Conservation (phyloP, 1,140 invertebrate species). For the Drosophila ficusphila region DNA sequence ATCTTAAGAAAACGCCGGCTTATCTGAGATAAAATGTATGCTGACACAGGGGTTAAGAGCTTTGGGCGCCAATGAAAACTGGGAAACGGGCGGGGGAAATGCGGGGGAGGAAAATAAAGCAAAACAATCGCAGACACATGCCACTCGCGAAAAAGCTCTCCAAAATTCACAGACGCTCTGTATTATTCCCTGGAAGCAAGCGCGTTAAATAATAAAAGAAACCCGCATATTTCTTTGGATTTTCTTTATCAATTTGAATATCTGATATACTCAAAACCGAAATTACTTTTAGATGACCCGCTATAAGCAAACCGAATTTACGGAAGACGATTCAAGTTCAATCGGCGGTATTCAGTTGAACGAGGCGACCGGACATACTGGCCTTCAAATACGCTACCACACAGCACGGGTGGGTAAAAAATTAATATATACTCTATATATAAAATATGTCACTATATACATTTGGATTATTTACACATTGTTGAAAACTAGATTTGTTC, state of each 20-base stretch:
- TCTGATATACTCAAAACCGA: too few species aligned
- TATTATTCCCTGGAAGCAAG: too few species aligned
- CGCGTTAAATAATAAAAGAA: slow-evolving; percentile 1
- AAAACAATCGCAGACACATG: slow-evolving; percentile 3
- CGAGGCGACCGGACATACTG: slow-evolving; percentile 89
- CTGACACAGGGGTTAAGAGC: slow-evolving; percentile 24
- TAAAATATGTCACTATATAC: too few species aligned
- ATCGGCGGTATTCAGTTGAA: slow-evolving; percentile 92
- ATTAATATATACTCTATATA: too few species aligned
- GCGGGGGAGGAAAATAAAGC: slow-evolving; percentile 17
- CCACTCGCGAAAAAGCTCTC: background rate
- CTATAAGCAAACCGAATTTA: slow-evolving; percentile 93
- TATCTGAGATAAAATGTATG: background rate
- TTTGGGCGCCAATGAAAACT: background rate
- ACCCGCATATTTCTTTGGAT: background rate
- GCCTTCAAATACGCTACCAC: slow-evolving; percentile 92
- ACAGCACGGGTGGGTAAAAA: slow-evolving; percentile 87
- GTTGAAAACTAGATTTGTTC: too few species aligned
- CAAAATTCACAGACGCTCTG: too few species aligned
- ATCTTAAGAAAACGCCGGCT: background rate
- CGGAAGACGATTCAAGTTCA: slow-evolving; percentile 92
- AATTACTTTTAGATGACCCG: slow-evolving; percentile 90
- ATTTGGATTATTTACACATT: too few species aligned
- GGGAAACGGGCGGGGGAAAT: background rate
- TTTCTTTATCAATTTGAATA: slow-evolving; percentile 3